Evolutionary conservation across 2,797 vertebrate species (phyloP).

Genomic region (Allobates femoralis): DNA sequence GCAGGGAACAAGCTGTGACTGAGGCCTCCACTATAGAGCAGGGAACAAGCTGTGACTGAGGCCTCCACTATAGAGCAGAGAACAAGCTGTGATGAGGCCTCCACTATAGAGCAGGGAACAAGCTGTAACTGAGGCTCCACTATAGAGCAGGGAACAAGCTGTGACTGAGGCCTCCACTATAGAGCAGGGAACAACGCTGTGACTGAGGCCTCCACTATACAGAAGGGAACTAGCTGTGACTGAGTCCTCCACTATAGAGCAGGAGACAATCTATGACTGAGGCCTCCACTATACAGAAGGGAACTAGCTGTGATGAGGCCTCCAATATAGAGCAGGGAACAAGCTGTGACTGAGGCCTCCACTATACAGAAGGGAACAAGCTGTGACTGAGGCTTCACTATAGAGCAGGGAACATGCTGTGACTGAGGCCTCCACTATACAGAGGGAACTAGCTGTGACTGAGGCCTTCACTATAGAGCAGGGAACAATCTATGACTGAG

Average conservation of each 20-base stretch:
- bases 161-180: not conserved
- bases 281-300: not conserved
- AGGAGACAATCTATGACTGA: conserved; percentile 2
- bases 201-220: not conserved
- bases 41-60: conserved; percentile 9
- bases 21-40: not conserved
- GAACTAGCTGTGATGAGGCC: conserved; percentile 4
- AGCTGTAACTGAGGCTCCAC: not conserved
- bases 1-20: conserved; percentile 7
- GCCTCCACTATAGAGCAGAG: not conserved
- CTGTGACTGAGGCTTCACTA: not conserved
- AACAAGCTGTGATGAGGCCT: conserved; percentile 1
- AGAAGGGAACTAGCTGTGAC: conserved; percentile 4
- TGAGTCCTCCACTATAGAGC: not conserved
- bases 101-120: not conserved
- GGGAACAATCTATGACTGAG: conserved; percentile 5
- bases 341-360: not conserved
- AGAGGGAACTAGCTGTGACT: conserved; percentile 2
- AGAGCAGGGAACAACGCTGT: not conserved
- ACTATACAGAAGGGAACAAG: not conserved
- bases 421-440: not conserved
- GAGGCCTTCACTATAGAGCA: not conserved
- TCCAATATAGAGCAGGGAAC: not conserved
- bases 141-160: not conserved
- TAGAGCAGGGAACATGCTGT: not conserved